Evolutionary conservation across 2,113 vertebrate species (phyloP).

Genomic region (Heterotilapia buettikoferi): DNA sequence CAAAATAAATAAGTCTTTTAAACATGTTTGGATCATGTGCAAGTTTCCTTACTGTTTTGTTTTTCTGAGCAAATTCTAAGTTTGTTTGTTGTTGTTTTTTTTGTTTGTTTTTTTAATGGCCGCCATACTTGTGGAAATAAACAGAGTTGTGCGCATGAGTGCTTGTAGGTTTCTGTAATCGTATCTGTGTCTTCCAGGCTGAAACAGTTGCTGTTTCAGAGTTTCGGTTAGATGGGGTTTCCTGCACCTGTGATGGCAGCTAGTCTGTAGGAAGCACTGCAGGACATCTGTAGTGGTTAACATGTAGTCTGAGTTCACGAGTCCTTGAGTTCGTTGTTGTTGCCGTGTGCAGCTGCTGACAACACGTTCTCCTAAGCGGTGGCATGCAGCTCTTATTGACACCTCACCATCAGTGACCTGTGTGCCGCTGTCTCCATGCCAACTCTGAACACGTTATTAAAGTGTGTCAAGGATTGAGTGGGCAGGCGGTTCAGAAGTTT

Average conservation of each 20-base stretch:
- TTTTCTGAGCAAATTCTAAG: not conserved
- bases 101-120: not conserved
- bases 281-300: not conserved
- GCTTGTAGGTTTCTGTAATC: not conserved
- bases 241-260: not conserved
- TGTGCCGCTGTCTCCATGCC: not conserved
- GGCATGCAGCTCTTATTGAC: conserved; percentile 17
- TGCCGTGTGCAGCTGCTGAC: conserved; percentile 20
- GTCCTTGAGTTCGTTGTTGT: not conserved
- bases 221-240: not conserved
- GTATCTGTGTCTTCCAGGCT: not conserved
- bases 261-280: not conserved
- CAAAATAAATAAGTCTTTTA: not conserved
- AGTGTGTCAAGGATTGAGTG: conserved; percentile 26
- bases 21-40: not conserved
- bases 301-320: not conserved
- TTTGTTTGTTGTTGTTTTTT: not conserved
- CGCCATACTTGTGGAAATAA: not conserved
- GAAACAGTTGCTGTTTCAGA: not conserved
- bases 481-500: not conserved
- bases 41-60: not conserved
- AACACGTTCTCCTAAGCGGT: not conserved
- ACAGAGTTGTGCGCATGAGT: not conserved
- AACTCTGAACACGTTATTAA: not conserved
- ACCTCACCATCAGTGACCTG: conserved; percentile 18